These are phyloP conservation scores for Parotocinclus haroldoi DNA, from an alignment of 2,797 vertebrate genomes.

Conservation along the genomic window DNA sequence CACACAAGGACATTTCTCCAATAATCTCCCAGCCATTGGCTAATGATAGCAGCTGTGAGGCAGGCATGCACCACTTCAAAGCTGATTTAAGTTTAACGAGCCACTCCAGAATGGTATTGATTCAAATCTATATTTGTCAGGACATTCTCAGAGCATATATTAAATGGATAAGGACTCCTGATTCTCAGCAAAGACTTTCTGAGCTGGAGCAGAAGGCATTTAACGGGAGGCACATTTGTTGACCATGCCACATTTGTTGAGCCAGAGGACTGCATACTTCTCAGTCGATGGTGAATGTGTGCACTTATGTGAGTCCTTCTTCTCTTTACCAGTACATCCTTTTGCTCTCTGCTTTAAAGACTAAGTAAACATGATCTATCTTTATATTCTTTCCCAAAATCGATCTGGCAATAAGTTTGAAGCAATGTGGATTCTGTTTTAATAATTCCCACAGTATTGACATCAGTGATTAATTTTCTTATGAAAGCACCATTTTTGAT, in stretches of 20 bases:
- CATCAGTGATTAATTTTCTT: no score
- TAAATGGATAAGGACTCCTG: slow-evolving; percentile 77
- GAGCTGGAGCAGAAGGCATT: slow-evolving; percentile 60
- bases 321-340: not conserved
- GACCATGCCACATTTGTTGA: slow-evolving; percentile 60
- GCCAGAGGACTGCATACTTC: slow-evolving; percentile 46
- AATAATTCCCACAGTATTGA: no score
- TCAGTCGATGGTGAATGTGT: slow-evolving; percentile 28
- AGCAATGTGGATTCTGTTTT: no score
- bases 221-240: slow-evolving; percentile 45
- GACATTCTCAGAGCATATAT: slow-evolving; percentile 78
- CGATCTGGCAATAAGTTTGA: no score
- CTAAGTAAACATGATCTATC: no score
- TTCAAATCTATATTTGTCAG: slow-evolving; percentile 83
- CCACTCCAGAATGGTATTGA: slow-evolving; percentile 80
- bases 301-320: slow-evolving; percentile 25
- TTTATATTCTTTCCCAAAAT: no score
- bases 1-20: slow-evolving; percentile 74
- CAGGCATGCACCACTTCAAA: slow-evolving; percentile 78
- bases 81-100: slow-evolving; percentile 83
- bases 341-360: no score
- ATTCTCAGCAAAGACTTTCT: slow-evolving; percentile 62
- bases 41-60: slow-evolving; percentile 80
- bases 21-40: slow-evolving; percentile 73
- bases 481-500: no score